Evolutionary conservation across 2,113 vertebrate genomes (phyloP).

Genomic region (Triplophysa tibetana): DNA sequence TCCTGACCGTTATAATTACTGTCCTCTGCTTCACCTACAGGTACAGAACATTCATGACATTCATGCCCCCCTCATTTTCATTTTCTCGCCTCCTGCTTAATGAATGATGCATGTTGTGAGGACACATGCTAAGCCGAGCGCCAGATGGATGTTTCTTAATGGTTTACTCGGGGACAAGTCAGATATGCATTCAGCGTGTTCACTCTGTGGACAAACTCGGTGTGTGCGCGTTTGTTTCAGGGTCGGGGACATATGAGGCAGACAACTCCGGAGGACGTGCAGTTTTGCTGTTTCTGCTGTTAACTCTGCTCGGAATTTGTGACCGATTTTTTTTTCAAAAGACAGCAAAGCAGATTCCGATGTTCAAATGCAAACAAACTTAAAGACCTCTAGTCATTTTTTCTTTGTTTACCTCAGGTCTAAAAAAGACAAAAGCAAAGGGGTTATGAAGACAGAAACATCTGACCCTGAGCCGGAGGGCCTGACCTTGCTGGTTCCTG

Average conservation of each 20-base stretch:
- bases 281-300: neutral
- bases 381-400: neutral
- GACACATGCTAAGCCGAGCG: neutral
- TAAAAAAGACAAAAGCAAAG: constrained; percentile 97
- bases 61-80: neutral
- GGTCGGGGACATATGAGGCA: neutral
- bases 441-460: constrained; percentile 85
- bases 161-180: constrained; percentile 33
- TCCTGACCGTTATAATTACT: neutral
- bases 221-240: neutral
- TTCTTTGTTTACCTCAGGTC: constrained; percentile 74
- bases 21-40: neutral
- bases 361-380: neutral
- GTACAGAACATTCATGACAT: constrained; percentile 24
- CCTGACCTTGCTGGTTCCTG: constrained; percentile 92
- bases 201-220: neutral
- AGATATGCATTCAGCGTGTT: constrained; percentile 1
- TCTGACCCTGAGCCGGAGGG: constrained; percentile 97
- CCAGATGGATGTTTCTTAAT: constrained; percentile 39
- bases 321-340: too few species aligned
- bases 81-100: constrained; percentile 12
- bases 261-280: neutral
- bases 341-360: neutral
- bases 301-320: neutral
- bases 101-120: constrained; percentile 29